Percentiles rank a stretch among this genome's conserved stretches.
Conservation (phyloP, 2,888 invertebrate species). For the Latrodectus elegans region DNA sequence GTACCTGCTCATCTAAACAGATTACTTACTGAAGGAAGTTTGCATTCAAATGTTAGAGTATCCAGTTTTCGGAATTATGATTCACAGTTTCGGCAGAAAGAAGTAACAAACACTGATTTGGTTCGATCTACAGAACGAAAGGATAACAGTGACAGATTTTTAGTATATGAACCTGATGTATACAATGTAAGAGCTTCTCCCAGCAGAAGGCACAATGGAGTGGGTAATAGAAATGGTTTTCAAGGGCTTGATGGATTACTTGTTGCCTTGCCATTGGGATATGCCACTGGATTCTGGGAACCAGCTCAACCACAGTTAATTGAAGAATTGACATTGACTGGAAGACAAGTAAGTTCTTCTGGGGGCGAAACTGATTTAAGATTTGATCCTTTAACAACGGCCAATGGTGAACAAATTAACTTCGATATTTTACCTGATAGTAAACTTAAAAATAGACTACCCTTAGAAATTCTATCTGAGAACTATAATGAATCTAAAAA, state of each 20-base stretch:
- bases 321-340: conserved; percentile 4
- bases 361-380: neutral
- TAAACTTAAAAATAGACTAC: conserved; percentile 31
- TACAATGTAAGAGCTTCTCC: neutral
- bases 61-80: neutral
- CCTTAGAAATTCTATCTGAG: neutral
- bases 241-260: conserved; percentile 29
- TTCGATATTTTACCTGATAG: neutral
- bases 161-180: conserved; percentile 1
- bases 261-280: conserved; percentile 28
- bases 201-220: neutral
- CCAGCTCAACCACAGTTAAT: conserved; percentile 20
- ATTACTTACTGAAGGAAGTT: neutral
- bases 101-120: neutral
- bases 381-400: neutral
- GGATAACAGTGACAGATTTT: neutral
- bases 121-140: neutral
- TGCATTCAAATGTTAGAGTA: neutral
- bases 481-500: neutral
- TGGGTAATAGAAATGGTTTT: neutral
- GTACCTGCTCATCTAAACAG: conserved; percentile 28
- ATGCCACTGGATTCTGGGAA: conserved; percentile 58
- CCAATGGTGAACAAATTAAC: neutral
- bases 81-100: neutral
- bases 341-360: conserved; percentile 12